Conservation (phyloP, 2,888 invertebrate genomes). For the Tineola bisselliella region DNA sequence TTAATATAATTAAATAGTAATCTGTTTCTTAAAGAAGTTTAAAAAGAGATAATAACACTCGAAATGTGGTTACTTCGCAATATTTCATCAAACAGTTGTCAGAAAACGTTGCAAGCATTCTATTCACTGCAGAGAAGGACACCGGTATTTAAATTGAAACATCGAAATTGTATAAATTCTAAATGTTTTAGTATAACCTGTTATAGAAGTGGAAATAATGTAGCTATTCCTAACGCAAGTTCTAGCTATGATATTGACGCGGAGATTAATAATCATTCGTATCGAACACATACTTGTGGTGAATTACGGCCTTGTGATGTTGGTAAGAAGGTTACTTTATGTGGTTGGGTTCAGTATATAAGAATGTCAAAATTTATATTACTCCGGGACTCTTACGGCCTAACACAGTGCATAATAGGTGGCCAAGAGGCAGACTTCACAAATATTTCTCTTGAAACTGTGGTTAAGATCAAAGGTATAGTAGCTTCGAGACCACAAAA, state of each 20-base stretch:
- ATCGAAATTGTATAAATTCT: neutral
- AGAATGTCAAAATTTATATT: constrained; percentile 86
- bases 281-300: constrained; percentile 88
- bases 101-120: neutral
- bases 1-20: no score
- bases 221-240: neutral
- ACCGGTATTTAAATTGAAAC: neutral
- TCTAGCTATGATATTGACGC: neutral
- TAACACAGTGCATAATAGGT: constrained; percentile 79
- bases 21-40: neutral
- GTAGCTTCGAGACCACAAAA: constrained; percentile 75
- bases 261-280: constrained; percentile 54
- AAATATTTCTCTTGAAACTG: constrained; percentile 68
- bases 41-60: neutral
- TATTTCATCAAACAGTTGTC: neutral
- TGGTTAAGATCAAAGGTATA: constrained; percentile 73
- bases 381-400: constrained; percentile 89
- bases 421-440: constrained; percentile 36
- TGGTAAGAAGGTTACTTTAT: constrained; percentile 79
- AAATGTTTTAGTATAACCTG: neutral
- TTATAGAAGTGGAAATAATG: neutral
- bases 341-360: constrained; percentile 92
- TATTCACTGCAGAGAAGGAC: neutral
- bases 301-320: constrained; percentile 75
- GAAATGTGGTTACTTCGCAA: neutral